Conservation (phyloP, 2,113 vertebrate species). For the Dipodomys merriami region DNA sequence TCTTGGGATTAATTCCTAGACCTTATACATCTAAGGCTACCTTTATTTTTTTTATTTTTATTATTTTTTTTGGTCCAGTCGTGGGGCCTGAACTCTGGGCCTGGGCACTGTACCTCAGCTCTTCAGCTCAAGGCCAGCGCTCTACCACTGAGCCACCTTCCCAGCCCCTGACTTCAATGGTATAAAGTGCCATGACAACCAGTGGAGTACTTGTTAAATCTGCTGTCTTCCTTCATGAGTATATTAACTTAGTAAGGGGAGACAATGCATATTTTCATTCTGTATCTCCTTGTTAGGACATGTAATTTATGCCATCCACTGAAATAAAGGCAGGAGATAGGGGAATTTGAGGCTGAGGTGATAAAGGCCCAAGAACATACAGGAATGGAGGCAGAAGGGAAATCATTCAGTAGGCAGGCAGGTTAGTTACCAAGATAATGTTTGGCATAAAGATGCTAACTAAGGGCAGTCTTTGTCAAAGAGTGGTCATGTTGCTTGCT, state of each 20-base stretch:
- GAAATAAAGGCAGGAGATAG: neutral
- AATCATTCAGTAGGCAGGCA: neutral
- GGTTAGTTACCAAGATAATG: neutral
- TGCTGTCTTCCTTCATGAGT: neutral
- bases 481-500: neutral
- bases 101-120: too few species aligned
- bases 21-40: too few species aligned
- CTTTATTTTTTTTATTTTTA: too few species aligned
- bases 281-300: neutral
- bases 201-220: too few species aligned
- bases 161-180: neutral
- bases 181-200: too few species aligned
- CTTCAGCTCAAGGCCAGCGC: neutral
- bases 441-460: neutral
- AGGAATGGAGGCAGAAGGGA: neutral
- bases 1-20: neutral
- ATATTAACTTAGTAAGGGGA: neutral
- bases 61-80: too few species aligned
- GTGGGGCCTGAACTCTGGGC: too few species aligned
- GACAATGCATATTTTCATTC: neutral
- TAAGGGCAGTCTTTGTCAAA: neutral
- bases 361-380: neutral
- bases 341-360: too few species aligned
- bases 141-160: neutral
- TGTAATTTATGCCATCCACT: neutral